Percentiles rank a stretch among this genome's conserved stretches.
These are phyloP conservation scores for Theodoxus fluviatilis DNA, from an alignment of 2,888 invertebrate genomes.

Conservation along the genomic window DNA sequence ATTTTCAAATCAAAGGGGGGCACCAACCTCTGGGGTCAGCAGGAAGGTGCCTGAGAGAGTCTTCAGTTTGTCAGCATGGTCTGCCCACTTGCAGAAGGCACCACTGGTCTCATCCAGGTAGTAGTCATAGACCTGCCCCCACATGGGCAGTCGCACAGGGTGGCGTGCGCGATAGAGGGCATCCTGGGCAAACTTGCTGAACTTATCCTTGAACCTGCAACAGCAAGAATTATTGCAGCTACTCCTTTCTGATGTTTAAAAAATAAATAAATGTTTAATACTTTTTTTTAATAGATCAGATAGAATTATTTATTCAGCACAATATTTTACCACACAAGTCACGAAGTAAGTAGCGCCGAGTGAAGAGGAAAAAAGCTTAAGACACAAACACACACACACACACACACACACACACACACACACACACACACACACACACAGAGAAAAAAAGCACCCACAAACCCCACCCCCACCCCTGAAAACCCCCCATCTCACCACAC, in stretches of 20 bases:
- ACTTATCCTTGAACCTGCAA: slow-evolving; percentile 53
- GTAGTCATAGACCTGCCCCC: slow-evolving; percentile 59
- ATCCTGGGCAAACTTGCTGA: slow-evolving; percentile 60
- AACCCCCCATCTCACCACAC: no score
- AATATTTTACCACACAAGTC: background rate
- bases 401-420: no score
- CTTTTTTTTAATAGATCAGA: background rate
- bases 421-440: no score
- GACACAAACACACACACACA: no score
- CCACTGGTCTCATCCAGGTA: slow-evolving; percentile 52
- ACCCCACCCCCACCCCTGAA: no score
- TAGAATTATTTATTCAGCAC: background rate
- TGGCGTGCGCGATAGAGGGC: slow-evolving; percentile 54
- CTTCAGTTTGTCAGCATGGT: slow-evolving; percentile 48
- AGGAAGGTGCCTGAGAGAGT: slow-evolving; percentile 48
- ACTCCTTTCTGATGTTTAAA: no score
- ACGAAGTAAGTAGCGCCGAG: background rate
- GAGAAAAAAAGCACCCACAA: no score
- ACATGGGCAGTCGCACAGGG: slow-evolving; percentile 52
- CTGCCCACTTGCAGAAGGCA: slow-evolving; percentile 53
- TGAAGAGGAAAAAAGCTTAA: background rate
- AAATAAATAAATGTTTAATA: background rate
- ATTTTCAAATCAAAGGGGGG: background rate
- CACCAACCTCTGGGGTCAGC: slow-evolving; percentile 56
- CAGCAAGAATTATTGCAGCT: no score